A percentile compares a stretch with the other conserved stretches of the same genome.
These are phyloP conservation scores for Scomber japonicus DNA, from an alignment of 2,113 vertebrate genomes.

Conservation along the genomic window DNA sequence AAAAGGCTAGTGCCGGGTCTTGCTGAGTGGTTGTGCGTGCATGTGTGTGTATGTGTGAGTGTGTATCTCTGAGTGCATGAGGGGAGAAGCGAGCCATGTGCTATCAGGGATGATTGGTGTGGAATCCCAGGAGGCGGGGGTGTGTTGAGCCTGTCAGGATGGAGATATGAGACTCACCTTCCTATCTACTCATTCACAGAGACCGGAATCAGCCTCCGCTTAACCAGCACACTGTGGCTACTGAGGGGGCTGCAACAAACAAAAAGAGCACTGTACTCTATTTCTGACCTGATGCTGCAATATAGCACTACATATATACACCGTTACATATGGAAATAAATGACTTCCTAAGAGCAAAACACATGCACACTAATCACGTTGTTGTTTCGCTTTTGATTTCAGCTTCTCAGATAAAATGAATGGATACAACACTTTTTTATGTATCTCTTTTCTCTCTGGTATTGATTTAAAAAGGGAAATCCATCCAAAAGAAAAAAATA, in stretches of 20 bases:
- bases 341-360: background rate
- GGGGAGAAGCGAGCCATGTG: slow-evolving; percentile 49
- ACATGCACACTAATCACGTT: background rate
- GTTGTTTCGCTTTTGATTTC: background rate
- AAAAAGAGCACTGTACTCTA: slow-evolving; percentile 16
- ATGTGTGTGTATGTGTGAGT: slow-evolving; percentile 29
- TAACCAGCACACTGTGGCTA: slow-evolving; percentile 43
- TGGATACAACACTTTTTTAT: no score
- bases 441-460: no score
- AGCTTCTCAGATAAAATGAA: background rate
- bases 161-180: slow-evolving; percentile 76
- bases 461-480: no score
- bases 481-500: no score
- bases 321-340: slow-evolving; percentile 10
- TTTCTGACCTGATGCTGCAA: slow-evolving; percentile 44
- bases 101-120: slow-evolving; percentile 76
- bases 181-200: slow-evolving; percentile 70
- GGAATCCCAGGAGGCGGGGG: slow-evolving; percentile 62
- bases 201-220: slow-evolving; percentile 65
- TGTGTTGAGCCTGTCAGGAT: slow-evolving; percentile 71
- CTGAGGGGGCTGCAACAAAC: slow-evolving; percentile 55
- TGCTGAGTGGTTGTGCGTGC: slow-evolving; percentile 12
- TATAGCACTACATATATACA: background rate
- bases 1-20: slow-evolving; percentile 76
- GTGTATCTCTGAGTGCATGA: slow-evolving; percentile 34